A percentile compares a stretch with the other conserved stretches of the same genome.
Evolutionary conservation across 2,113 vertebrate genomes (phyloP).

Genomic region (Scalopus aquaticus): DNA sequence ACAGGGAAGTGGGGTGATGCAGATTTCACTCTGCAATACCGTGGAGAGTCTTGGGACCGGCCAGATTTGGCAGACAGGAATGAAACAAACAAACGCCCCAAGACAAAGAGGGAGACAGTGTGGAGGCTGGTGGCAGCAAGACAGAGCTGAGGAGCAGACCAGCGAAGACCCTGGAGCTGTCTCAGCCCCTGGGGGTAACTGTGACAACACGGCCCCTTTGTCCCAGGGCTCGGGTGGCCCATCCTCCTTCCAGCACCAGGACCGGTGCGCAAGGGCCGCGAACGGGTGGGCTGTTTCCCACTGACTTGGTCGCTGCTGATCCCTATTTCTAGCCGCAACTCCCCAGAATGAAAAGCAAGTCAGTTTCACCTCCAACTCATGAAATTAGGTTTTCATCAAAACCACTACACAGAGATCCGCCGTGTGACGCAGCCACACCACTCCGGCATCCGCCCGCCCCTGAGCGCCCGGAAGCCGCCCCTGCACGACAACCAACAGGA

Average conservation of each 20-base stretch:
- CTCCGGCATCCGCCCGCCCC: too few species aligned
- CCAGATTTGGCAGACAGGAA: background rate
- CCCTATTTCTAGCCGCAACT: background rate
- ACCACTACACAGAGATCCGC: background rate
- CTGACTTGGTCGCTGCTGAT: slow-evolving; percentile 8
- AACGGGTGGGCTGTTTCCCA: background rate
- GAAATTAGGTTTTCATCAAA: too few species aligned
- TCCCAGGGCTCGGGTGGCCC: background rate
- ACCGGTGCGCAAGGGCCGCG: background rate
- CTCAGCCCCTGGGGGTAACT: background rate
- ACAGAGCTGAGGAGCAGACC: background rate
- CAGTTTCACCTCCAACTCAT: background rate
- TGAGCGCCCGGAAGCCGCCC: too few species aligned
- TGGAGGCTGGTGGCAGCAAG: background rate
- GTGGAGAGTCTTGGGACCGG: background rate
- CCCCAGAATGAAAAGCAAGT: slow-evolving; percentile 42
- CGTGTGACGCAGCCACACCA: background rate
- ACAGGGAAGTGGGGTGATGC: background rate
- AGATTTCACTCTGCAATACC: background rate
- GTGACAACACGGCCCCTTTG: background rate
- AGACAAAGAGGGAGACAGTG: background rate
- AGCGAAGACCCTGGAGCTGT: background rate
- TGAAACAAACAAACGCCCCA: background rate
- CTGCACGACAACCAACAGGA: too few species aligned
- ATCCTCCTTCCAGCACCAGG: background rate